Base-by-base conservation (phyloP, 2,113 vertebrate species). In the Paratilapia polleni region DNA sequence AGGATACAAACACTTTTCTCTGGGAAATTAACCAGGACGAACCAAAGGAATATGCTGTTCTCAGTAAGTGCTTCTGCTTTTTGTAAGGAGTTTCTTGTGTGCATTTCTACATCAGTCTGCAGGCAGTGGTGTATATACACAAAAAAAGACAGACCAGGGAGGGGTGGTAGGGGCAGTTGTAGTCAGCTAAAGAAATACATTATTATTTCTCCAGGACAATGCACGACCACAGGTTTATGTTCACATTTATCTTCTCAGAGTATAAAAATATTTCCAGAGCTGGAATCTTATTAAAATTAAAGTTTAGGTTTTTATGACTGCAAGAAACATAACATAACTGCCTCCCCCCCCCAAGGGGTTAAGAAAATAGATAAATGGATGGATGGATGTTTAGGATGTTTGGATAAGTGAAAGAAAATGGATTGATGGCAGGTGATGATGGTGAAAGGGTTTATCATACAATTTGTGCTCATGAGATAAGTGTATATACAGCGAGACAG, bases 21-120 rank as follows among this genome's bases (percentile, higher is more conserved):
- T 84, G 75, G 57, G 97, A 98, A 74, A 88, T 98, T 34, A 95
- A 95, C 64, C 95, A 94, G 60, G 90, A 90, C 76, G 85, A 82
- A 7, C 96, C 97, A 34, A 94, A 95, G 81, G 87, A 95, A 57
- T 97, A 97, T n/a, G 96, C 97, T 15, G 91, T 96, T 41, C 88
- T 92, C 86, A 97, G 97, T 98, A 95, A 97, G 97, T 97, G 34
- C 12, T 59, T 20, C 24, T 68, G 19, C 47, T 14, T 84, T 77
- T 81, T 82, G 34, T 9, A 13, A 26, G 1, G 20, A 22, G 13
- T 68, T 57, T 41, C 43, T 49, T 49, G 49, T 49, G 24, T 3
- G 1, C 12, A 14, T 43, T 43, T 43, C 41, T 13, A 43, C 13
- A 43, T 43, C 41, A 14, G 41, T 36, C 36, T 36, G 36, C 36